A percentile compares a stretch with the other conserved stretches of the same genome.
These are phyloP conservation scores for Dasyurus viverrinus DNA, from an alignment of 2,113 vertebrate species.

Conservation along the genomic window DNA sequence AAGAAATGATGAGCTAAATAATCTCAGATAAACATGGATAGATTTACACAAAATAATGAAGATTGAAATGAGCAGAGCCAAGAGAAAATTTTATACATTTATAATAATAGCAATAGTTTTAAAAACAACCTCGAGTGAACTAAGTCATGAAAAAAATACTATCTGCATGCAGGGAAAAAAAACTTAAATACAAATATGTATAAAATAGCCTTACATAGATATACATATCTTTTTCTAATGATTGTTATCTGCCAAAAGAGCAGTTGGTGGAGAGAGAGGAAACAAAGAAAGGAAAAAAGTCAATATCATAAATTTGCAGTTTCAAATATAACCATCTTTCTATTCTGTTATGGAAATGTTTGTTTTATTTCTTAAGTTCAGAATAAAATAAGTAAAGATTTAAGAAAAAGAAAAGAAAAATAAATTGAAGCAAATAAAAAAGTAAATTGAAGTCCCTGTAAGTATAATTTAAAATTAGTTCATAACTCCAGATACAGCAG, in stretches of 20 bases:
- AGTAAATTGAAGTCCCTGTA: not conserved
- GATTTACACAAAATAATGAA: too few relatives aligned
- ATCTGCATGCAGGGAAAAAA: not conserved
- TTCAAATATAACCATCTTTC: not conserved
- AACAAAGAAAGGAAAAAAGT: not conserved
- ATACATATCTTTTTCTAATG: not conserved
- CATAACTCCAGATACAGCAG: not conserved
- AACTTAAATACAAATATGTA: too few relatives aligned
- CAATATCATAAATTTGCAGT: not conserved
- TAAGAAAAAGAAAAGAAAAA: not conserved
- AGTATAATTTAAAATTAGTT: not conserved
- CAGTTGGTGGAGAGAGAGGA: too few relatives aligned
- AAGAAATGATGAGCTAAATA: too few relatives aligned
- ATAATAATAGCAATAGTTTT: too few relatives aligned
- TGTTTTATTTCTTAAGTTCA: not conserved
- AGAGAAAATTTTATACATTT: too few relatives aligned
- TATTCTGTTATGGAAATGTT: not conserved
- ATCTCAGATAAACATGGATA: too few relatives aligned
- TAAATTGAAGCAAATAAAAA: not conserved
- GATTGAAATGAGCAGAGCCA: too few relatives aligned
- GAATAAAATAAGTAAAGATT: not conserved
- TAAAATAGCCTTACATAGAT: not conserved
- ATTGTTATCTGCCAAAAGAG: not conserved
- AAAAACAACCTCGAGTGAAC: too few relatives aligned
- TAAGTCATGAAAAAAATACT: too few relatives aligned